These are phyloP conservation scores for Rhysida immarginata DNA, from an alignment of 1,140 invertebrate genomes.

Conservation along the genomic window DNA sequence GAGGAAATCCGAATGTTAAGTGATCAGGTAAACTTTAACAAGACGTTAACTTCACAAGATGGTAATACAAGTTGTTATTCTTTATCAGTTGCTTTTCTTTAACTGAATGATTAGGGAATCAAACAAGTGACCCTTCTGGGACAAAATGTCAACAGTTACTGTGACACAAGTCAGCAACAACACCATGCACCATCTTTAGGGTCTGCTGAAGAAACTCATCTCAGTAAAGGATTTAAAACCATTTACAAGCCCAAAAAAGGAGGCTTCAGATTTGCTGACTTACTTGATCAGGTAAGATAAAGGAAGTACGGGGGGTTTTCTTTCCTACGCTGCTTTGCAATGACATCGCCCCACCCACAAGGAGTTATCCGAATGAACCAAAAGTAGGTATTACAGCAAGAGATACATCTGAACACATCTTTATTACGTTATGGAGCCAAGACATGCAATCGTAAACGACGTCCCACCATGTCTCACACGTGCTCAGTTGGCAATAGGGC, in stretches of 20 bases:
- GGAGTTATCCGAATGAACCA: no score
- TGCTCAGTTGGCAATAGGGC: no score
- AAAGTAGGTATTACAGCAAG: no score
- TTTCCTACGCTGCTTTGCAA: no score
- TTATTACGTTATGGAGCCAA: no score
- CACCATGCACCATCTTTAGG: conserved; percentile 20
- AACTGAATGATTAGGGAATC: conserved; percentile 50
- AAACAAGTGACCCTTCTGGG: conserved; percentile 70
- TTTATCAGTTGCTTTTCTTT: conserved; percentile 6
- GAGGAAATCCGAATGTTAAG: conserved; percentile 62
- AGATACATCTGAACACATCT: no score
- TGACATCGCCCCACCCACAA: no score
- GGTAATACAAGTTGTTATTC: not conserved
- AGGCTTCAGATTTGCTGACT: conserved; percentile 67
- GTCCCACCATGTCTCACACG: no score
- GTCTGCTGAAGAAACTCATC: conserved; percentile 31
- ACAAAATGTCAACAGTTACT: conserved; percentile 96
- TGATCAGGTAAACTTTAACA: no score
- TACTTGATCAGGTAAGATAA: conserved; percentile 55
- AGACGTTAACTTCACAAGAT: conserved; percentile 4
- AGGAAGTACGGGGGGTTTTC: no score
- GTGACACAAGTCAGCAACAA: conserved; percentile 45
- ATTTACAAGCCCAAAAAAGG: conserved; percentile 80
- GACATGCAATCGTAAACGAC: no score
- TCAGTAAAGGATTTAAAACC: conserved; percentile 72